These are phyloP conservation scores for Atta texana DNA, from an alignment of 1,140 invertebrate species.

Conservation along the genomic window DNA sequence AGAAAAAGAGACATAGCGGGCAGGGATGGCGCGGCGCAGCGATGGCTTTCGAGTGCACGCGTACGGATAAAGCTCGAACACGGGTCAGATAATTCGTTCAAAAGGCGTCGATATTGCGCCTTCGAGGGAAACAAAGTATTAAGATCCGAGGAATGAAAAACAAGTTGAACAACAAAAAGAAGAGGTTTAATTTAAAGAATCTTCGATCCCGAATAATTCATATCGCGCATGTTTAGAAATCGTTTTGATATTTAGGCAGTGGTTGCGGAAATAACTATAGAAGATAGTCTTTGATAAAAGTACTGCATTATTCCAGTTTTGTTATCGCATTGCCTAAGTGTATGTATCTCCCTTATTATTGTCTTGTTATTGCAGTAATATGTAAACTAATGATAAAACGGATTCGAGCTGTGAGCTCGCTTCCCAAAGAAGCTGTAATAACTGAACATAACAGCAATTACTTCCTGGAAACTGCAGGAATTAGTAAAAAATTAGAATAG, in stretches of 20 bases:
- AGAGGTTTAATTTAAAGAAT: not conserved
- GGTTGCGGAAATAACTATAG: not conserved
- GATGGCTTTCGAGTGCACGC: slow-evolving; percentile 44
- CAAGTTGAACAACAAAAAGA: not conserved
- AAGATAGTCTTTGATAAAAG: not conserved
- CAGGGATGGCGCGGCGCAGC: slow-evolving; percentile 58
- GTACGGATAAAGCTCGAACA: not conserved
- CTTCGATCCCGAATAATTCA: too few relatives aligned
- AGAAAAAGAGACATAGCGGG: slow-evolving; percentile 63
- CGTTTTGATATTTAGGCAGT: not conserved
- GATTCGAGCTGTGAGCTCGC: not conserved
- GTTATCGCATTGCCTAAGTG: not conserved
- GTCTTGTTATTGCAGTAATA: not conserved
- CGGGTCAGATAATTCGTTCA: not conserved
- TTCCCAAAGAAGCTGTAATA: slow-evolving; percentile 1
- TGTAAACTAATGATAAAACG: not conserved
- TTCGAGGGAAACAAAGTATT: not conserved
- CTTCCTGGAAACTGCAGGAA: slow-evolving; percentile 4
- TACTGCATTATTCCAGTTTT: slow-evolving; percentile 5
- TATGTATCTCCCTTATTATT: not conserved
- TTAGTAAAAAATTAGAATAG: slow-evolving; percentile 12
- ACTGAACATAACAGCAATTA: not conserved
- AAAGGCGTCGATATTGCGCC: not conserved
- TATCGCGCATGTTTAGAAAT: not conserved
- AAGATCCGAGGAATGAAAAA: not conserved